These are phyloP conservation scores for Neolamprologus sp. DNA, from an alignment of 2,113 vertebrate genomes.

Conservation along the genomic window DNA sequence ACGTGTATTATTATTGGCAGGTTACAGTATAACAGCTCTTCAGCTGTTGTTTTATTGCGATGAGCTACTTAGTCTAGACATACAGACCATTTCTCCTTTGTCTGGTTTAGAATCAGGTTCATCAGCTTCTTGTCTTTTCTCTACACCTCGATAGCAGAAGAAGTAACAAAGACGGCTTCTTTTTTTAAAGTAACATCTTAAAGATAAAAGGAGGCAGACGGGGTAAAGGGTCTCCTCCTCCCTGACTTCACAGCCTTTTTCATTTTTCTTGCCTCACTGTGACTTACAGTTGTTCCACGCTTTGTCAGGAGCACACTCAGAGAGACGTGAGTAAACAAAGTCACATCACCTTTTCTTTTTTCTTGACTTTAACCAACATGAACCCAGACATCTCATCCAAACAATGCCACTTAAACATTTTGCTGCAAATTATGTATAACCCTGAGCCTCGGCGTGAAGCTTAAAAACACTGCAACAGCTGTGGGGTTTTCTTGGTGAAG, in stretches of 20 bases:
- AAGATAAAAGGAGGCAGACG: neutral
- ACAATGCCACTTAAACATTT: neutral
- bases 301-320: neutral
- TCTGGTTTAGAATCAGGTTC: neutral
- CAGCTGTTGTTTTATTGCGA: neutral
- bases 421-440: neutral
- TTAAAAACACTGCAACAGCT: neutral
- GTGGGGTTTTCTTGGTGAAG: neutral
- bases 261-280: neutral
- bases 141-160: neutral
- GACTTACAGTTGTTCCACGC: neutral
- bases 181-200: neutral
- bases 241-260: neutral
- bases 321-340: neutral
- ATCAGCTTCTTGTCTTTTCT: neutral
- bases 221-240: neutral
- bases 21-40: neutral
- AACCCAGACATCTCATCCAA: neutral
- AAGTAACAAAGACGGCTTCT: neutral
- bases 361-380: neutral
- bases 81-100: neutral
- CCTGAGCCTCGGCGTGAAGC: neutral
- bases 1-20: neutral
- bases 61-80: neutral
- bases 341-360: conserved; percentile 4